Conservation (phyloP, 2,888 invertebrate genomes). For the Melinaea menophilus region DNA sequence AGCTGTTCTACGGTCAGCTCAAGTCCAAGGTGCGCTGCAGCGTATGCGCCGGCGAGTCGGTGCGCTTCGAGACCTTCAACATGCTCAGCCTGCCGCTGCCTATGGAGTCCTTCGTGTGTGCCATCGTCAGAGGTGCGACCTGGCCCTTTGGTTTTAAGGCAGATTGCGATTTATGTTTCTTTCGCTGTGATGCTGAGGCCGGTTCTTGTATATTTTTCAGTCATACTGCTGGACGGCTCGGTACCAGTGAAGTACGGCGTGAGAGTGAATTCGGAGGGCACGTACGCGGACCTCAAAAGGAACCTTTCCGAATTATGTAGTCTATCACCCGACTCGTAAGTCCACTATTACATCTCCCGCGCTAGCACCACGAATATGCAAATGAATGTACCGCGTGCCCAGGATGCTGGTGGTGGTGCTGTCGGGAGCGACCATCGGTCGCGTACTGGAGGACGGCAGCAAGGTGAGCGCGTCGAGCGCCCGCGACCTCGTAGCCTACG, state of each 20-base stretch:
- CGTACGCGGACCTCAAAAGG: constrained; percentile 85
- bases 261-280: constrained; percentile 88
- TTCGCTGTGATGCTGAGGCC: too few relatives aligned
- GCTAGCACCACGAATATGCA: background rate
- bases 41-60: constrained; percentile 89
- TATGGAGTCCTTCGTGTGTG: constrained; percentile 89
- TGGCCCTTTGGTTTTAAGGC: background rate
- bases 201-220: constrained; percentile 53
- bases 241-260: constrained; percentile 91
- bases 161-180: background rate
- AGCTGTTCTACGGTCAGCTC: constrained; percentile 94
- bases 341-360: constrained; percentile 17
- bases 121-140: constrained; percentile 83
- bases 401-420: constrained; percentile 86
- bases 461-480: constrained; percentile 72
- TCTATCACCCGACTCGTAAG: constrained; percentile 67
- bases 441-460: constrained; percentile 72
- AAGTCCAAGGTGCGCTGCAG: constrained; percentile 92
- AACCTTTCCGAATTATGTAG: constrained; percentile 82
- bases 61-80: constrained; percentile 95
- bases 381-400: constrained; percentile 1
- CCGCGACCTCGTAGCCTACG: constrained; percentile 83
- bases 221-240: constrained; percentile 87
- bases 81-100: constrained; percentile 93
- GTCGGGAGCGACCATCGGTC: constrained; percentile 82